Base-by-base conservation (phyloP, 2,888 invertebrate genomes). In the Saturnia japonica region DNA sequence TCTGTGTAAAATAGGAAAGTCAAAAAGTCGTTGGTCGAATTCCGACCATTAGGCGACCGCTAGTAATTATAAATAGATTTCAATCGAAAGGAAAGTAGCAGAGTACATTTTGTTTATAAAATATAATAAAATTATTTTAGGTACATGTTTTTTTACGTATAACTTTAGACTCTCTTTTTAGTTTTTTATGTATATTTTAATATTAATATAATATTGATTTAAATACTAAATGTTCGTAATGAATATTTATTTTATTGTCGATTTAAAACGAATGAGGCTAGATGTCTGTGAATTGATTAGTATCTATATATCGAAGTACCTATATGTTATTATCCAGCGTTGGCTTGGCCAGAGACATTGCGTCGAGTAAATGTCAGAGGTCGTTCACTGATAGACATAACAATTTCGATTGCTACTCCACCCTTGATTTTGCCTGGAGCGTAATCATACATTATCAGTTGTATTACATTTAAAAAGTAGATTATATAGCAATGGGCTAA, bases 321-420 rank as follows among this genome's bases (percentile, higher is more conserved):
- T 71, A 45, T 71, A 76, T 75, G 74, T 71, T 76, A n/a, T n/a
- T n/a, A 74, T 78, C 75, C 76, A 76, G 73, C 71, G 71, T 67
- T 34, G 40, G 67, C 60, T 47, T 68, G 69, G 69, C 43, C 71
- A 79, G 78, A 81, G 78, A 74, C 71, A 69, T 70, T 72, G 75
- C 51, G 71, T 72, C 62, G 71, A 77, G 76, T 74, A 77, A 78
- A 83, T 82, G 83, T 84, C 84, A 85, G 70, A 74, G 85, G 83
- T 85, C 79, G 72, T 45, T 68, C 73, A 71, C 70, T 72, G 74
- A 73, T 80, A 85, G 83, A 80, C 84, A 79, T 78, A 83, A 85
- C 83, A 81, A 72, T 75, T 71, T 69, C 64, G 67, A 71, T 70
- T 60, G 70, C 40, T 60, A 62, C 64, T 69, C 47, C 69, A 64